Percentiles rank a stretch among this genome's conserved stretches.
These are phyloP conservation scores for Meteorus sp. DNA, from an alignment of 1,140 invertebrate species.

Conservation along the genomic window DNA sequence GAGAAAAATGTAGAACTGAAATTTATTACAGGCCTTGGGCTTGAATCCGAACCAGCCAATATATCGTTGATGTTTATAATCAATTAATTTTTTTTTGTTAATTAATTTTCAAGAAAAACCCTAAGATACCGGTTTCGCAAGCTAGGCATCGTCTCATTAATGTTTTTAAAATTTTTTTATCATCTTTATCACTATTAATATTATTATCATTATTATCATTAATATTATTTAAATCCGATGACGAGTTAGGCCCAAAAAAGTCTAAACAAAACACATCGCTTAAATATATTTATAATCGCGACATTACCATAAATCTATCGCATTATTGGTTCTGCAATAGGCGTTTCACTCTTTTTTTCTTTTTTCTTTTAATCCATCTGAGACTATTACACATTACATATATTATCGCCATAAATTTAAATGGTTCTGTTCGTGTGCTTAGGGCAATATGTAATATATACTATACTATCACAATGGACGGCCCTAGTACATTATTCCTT, in stretches of 20 bases:
- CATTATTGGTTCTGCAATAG: slow-evolving; percentile 1
- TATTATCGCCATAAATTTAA: slow-evolving; percentile 13
- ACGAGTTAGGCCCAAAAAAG: too few species aligned
- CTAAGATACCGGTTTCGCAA: slow-evolving; percentile 33
- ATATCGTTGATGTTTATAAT: slow-evolving; percentile 43
- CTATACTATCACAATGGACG: slow-evolving; percentile 56
- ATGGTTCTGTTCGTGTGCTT: slow-evolving; percentile 35
- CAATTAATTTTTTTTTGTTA: slow-evolving; percentile 19
- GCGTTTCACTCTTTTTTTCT: neutral
- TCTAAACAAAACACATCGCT: slow-evolving; percentile 1
- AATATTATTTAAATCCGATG: too few species aligned
- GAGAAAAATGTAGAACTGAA: too few species aligned
- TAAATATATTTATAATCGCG: neutral
- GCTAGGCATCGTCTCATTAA: slow-evolving; percentile 13
- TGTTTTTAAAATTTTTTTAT: slow-evolving; percentile 1
- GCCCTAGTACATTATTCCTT: slow-evolving; percentile 38
- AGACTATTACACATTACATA: neutral
- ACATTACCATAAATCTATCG: neutral
- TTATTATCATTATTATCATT: too few species aligned
- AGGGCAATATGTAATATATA: slow-evolving; percentile 48
- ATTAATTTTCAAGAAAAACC: slow-evolving; percentile 39
- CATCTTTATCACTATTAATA: neutral
- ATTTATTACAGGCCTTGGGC: slow-evolving; percentile 28
- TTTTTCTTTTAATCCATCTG: neutral
- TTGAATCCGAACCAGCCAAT: slow-evolving; percentile 45